Conservation (phyloP, 2,797 vertebrate species). For the Sebastes ruberrimus region DNA sequence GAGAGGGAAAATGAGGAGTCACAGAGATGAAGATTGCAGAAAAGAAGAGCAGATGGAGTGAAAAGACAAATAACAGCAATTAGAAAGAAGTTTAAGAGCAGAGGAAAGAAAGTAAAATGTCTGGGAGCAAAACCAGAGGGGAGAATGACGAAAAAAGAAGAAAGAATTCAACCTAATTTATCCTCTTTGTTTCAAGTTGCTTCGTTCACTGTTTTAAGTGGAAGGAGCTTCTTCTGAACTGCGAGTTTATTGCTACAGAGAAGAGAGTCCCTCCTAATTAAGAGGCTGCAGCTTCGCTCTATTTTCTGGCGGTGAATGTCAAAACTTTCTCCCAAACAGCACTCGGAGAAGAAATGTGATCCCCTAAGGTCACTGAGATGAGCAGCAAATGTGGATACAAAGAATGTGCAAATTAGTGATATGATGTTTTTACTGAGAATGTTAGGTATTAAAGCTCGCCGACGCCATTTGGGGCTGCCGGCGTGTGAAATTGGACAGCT, state of each 20-base stretch:
- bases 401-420: neutral
- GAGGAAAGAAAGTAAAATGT: neutral
- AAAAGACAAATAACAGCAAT: neutral
- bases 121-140: neutral
- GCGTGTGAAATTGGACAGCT: slow-evolving; percentile 10
- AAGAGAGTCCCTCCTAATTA: slow-evolving; percentile 15
- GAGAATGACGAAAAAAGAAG: neutral
- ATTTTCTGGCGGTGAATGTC: neutral
- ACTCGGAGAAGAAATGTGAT: neutral
- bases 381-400: neutral
- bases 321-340: neutral
- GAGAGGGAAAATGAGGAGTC: neutral
- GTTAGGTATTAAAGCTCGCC: neutral
- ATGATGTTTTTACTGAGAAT: neutral
- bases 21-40: neutral
- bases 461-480: neutral
- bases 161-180: neutral
- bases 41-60: neutral
- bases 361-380: neutral
- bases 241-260: neutral
- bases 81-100: neutral
- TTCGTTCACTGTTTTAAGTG: neutral
- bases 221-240: neutral
- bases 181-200: neutral
- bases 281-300: neutral